phyloP scores from a whole-genome alignment of 2,113 vertebrate species.

The Lophotis ruficrista region DNA sequence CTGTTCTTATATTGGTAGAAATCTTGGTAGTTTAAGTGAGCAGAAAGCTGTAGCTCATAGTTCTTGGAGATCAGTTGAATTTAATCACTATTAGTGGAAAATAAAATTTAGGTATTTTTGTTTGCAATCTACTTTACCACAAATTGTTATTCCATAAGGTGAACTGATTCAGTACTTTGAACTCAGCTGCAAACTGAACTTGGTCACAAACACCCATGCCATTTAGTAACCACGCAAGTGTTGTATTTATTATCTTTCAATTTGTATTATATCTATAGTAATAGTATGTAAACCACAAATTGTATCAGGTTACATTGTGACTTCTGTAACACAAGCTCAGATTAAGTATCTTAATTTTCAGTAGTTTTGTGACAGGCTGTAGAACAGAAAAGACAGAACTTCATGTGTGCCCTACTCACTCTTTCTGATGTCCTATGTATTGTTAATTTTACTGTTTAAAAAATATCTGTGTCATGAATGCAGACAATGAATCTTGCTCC shows the following conservation, averaged over 20 bases:
- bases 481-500: neutral
- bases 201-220: neutral
- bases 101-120: neutral
- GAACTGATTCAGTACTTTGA: accelerated
- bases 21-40: neutral
- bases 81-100: neutral
- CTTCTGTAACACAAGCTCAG: neutral
- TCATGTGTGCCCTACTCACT: neutral
- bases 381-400: neutral
- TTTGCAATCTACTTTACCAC: neutral
- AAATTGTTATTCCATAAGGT: neutral
- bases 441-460: neutral
- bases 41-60: neutral
- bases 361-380: neutral
- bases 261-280: neutral
- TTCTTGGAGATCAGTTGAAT: neutral
- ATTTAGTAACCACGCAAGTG: neutral
- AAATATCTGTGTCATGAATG: neutral
- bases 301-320: neutral
- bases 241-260: neutral
- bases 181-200: neutral
- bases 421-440: neutral
- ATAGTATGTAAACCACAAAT: neutral
- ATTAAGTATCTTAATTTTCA: slow-evolving; percentile 11
- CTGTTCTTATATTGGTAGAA: neutral